A percentile compares a stretch with the other conserved stretches of the same genome.
Evolutionary conservation across 92 coral and sea anemone species (phyloP).

Genomic region (Siderastrea radians): DNA sequence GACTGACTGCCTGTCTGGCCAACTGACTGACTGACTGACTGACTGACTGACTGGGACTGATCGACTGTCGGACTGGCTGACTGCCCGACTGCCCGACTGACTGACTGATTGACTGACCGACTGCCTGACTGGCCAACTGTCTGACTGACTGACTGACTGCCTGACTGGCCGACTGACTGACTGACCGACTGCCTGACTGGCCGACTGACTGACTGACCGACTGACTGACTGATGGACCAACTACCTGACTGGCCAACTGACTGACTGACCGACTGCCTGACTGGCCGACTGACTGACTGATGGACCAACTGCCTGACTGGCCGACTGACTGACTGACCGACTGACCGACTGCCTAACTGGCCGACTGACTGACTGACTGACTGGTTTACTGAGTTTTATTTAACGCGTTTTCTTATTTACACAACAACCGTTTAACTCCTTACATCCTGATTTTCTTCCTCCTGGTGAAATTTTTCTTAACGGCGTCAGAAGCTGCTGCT

Average conservation of each 20-base stretch:
- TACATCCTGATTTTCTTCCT: conserved; percentile 69
- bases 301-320: background rate
- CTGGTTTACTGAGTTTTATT: background rate
- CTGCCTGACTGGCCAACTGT: background rate
- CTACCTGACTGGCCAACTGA: background rate
- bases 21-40: background rate
- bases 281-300: background rate
- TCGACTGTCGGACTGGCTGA: background rate
- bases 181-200: too few species aligned
- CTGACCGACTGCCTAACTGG: background rate
- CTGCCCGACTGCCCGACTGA: conserved; percentile 3
- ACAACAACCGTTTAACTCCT: background rate
- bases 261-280: background rate
- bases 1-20: background rate
- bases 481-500: conserved; percentile 87
- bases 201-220: background rate
- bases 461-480: conserved; percentile 60
- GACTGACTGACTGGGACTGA: background rate
- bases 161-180: background rate
- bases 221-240: background rate
- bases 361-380: background rate
- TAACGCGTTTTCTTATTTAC: background rate
- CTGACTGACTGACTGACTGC: background rate
- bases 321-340: background rate
- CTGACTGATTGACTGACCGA: background rate